Base-by-base conservation (phyloP, 2,113 vertebrate species). In the Tichodroma muraria region DNA sequence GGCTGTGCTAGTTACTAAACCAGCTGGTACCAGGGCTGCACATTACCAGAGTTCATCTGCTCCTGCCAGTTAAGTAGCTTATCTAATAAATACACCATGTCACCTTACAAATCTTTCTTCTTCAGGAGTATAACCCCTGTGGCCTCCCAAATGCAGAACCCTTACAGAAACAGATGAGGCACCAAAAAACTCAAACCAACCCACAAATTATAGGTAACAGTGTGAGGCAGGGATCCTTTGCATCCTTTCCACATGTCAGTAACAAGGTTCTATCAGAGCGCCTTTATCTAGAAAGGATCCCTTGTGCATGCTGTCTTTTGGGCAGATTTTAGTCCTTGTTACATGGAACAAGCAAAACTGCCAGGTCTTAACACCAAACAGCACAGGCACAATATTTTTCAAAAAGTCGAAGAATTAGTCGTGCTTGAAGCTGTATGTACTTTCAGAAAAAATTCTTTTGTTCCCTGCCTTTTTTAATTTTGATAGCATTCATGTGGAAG, bases 51-150 rank as follows among this genome's bases (percentile, higher is more conserved):
- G 85, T 40, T 90, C 79, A 88, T 80, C 79, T 77, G 68, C 88
- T 88, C 78, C 61, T 88, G 37, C 63, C 75, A 80, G 49, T 54
- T 85, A 92, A 93, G 93, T 3, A 92, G 86, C 83, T 94, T 83
- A 88, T 21, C 69, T 80, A 85, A 72, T 57, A 70, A 73, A 73
- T 25, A 83, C 30, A 93, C 80, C 44, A 16, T 40, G 88, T 89
- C 73, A 89, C 69, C 54, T 85, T 73, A 83, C 47, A 77, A 37
- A 59, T 45, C 78, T 50, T 28, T 18, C 18, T 33, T 42, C 77
- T 70, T 86, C 30, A 17, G 33, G 38, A 80, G 38, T 38, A 3
- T 53, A 83, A 73, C 15, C 44, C 33, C 44, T 50, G 38, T 59
- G 77, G 63, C 54, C 68, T 80, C 47, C 12, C 50, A 89, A 80